Conservation (phyloP, 2,888 invertebrate genomes). For the Lepeophtheirus nordmannii region DNA sequence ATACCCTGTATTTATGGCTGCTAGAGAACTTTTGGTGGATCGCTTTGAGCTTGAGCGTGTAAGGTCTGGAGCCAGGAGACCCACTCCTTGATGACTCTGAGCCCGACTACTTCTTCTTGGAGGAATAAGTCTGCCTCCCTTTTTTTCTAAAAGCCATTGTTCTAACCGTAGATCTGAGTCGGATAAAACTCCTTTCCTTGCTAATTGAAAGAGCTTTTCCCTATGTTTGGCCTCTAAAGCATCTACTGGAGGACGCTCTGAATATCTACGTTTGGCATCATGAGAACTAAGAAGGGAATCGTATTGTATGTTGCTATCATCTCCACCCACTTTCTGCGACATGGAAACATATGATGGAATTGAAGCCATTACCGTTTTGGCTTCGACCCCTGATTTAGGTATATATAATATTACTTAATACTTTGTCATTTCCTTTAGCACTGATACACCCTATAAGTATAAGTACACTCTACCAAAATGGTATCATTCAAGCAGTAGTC, state of each 20-base stretch:
- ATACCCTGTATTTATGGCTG: neutral
- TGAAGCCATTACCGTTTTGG: neutral
- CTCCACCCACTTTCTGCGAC: neutral
- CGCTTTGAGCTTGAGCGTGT: neutral
- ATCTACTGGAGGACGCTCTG: neutral
- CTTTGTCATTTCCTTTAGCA: too few relatives aligned
- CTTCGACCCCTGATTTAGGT: neutral
- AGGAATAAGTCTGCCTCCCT: neutral
- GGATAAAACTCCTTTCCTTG: neutral
- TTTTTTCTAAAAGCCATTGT: neutral
- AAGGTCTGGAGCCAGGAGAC: neutral
- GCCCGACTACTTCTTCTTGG: neutral
- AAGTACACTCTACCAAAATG: too few relatives aligned
- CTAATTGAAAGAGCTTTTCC: neutral
- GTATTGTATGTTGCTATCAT: slow-evolving; percentile 15
- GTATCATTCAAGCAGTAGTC: too few relatives aligned
- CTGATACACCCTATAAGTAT: too few relatives aligned
- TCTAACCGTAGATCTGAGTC: neutral
- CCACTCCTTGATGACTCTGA: neutral
- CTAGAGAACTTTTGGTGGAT: neutral
- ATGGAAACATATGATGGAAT: neutral
- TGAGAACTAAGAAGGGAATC: slow-evolving; percentile 1
- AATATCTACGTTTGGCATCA: slow-evolving; percentile 8
- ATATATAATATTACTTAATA: too few relatives aligned
- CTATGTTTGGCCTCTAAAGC: neutral